Evolutionary conservation across 2,888 invertebrate genomes (phyloP).

Genomic region (Fragum fragum): DNA sequence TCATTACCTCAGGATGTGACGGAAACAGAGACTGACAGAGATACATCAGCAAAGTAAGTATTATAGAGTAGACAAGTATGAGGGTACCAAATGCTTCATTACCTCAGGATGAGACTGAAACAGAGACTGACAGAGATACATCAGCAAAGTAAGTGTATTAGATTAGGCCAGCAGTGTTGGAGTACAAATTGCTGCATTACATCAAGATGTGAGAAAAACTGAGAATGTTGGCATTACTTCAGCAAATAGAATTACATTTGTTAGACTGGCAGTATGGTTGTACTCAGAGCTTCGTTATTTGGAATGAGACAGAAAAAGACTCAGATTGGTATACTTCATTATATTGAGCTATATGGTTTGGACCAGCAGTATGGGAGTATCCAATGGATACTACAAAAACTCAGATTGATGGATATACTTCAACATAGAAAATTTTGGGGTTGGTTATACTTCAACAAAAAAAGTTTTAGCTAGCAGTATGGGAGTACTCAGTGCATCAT

Average conservation of each 20-base stretch:
- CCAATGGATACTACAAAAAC: conserved; percentile 69
- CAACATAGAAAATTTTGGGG: conserved; percentile 75
- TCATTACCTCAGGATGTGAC: conserved; percentile 73
- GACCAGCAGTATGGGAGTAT: no score
- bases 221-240: conserved; percentile 75
- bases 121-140: conserved; percentile 70
- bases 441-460: conserved; percentile 73
- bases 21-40: conserved; percentile 73
- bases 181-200: conserved; percentile 83
- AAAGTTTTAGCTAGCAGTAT: conserved; percentile 32
- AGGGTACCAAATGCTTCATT: conserved; percentile 86
- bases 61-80: conserved; percentile 78
- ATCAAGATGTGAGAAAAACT: conserved; percentile 72
- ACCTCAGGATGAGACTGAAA: conserved; percentile 75
- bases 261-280: conserved; percentile 89
- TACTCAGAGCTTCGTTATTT: conserved; percentile 82
- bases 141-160: conserved; percentile 65
- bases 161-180: conserved; percentile 89
- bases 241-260: conserved; percentile 77
- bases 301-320: not conserved
- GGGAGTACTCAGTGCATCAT: no score
- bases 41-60: conserved; percentile 71
- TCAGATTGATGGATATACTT: conserved; percentile 75
- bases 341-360: no score
- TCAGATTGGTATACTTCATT: no score